phyloP scores from a whole-genome alignment of 2,113 vertebrate species.

The Paralichthys olivaceus region DNA sequence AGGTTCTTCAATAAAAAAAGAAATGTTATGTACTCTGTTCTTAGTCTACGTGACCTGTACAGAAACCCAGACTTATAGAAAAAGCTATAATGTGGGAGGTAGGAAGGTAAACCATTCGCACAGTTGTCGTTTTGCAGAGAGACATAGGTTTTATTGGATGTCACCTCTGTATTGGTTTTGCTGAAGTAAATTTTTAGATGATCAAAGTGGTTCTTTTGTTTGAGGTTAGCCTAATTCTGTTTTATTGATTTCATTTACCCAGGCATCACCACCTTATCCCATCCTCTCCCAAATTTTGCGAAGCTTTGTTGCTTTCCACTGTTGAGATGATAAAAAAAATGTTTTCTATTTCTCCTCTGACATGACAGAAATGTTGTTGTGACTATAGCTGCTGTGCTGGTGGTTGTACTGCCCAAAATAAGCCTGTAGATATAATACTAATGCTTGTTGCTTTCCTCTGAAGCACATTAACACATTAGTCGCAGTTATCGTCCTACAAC shows the following conservation, averaged over 20 bases:
- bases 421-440: slow-evolving; percentile 11
- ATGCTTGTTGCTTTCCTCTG: slow-evolving; percentile 13
- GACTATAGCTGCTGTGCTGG: background rate
- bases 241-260: background rate
- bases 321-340: background rate
- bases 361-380: background rate
- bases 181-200: background rate
- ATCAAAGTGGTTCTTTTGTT: background rate
- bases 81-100: background rate
- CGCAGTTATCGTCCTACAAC: slow-evolving; percentile 24
- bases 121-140: no score
- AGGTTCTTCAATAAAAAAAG: background rate
- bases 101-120: background rate
- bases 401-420: slow-evolving; percentile 1
- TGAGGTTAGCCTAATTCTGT: background rate
- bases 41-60: no score
- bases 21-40: no score
- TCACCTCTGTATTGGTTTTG: background rate
- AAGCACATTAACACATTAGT: slow-evolving; percentile 41
- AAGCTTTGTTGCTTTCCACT: background rate
- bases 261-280: background rate
- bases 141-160: background rate
- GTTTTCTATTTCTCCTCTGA: background rate
- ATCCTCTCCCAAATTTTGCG: background rate
- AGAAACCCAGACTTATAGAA: no score